Evolutionary conservation across 1,140 invertebrate species (phyloP), one percentile per base, ranked within the genome.

Genomic region (Dinothrombium tinctorium): DNA sequence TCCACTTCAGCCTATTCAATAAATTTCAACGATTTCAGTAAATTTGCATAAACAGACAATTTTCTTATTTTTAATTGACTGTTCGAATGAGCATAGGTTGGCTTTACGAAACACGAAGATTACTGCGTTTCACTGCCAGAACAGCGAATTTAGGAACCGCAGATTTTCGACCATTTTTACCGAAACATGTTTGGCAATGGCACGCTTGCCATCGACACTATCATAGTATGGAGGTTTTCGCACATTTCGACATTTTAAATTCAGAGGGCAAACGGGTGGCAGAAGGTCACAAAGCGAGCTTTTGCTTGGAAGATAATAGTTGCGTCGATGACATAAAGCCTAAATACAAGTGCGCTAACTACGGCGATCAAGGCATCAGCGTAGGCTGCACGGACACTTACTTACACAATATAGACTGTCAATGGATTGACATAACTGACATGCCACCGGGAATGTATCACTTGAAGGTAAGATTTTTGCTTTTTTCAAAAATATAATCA

Each of bases 151-250:
- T 71, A 23, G 89, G 89, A 0, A 83, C 72, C 21, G 78, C 74
- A 0, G 83, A 90, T 52, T 95, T 94, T 56, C 62, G 76, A 36
- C 86, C 89, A 0, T 69, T 72, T 21, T 65, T 83, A n/a, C 77
- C 80, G 0, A 89, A 90, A 55, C 72, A 77, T 53, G 61, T 83
- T 17, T 95, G 89, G 89, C 73, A 92, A 59, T 95, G 84, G 80
- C 89, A 95, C 59, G 72, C 82, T 59, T 95, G 89, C 64, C 89
- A 95, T 54, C 80, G 86, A 76, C 89, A 95, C 57, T 95, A 89
- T 56, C 87, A 95, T 59, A 92, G 84, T 54, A 95, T 95, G 87
- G 84, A 92, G 58, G 76, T 92, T 4, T 95, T 95, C 57, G 86
- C 87, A 0, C 82, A 79, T 17, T 95, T 92, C 53, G 83, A 95